Percentiles rank a stretch among this genome's conserved stretches.
phyloP scores from a whole-genome alignment of 2,113 vertebrate genomes.

The Ictalurus punctatus region DNA sequence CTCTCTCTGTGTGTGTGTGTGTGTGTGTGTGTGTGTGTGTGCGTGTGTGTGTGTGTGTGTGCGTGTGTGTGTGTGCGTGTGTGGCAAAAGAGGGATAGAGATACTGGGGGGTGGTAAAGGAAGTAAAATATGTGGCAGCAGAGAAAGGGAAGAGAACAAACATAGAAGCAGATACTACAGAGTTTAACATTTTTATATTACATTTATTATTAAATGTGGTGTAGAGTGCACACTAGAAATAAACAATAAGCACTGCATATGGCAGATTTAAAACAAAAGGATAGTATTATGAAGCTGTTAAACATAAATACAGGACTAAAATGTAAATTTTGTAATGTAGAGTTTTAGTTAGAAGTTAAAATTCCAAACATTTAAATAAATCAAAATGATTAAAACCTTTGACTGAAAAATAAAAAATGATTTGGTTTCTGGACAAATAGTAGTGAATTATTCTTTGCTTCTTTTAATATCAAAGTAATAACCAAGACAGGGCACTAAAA shows the following conservation, averaged over 20 bases:
- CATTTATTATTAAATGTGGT: not conserved
- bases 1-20: not conserved
- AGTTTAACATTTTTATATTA: not conserved
- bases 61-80: conserved; percentile 26
- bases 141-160: not conserved
- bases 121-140: not conserved
- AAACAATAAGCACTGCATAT: not conserved
- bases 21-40: conserved; percentile 1
- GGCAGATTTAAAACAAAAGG: not conserved
- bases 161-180: not conserved
- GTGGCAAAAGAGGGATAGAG: not conserved
- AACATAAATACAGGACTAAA: not conserved
- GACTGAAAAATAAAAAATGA: too few relatives aligned
- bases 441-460: too few relatives aligned
- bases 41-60: conserved; percentile 22
- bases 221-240: not conserved
- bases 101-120: not conserved
- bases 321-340: not conserved
- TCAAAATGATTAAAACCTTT: too few relatives aligned
- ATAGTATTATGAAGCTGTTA: not conserved
- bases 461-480: too few relatives aligned
- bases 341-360: not conserved
- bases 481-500: too few relatives aligned
- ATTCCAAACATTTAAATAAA: not conserved
- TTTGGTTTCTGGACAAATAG: too few relatives aligned